A percentile compares a stretch with the other conserved stretches of the same genome.
Evolutionary conservation across 2,888 invertebrate genomes (phyloP).

Genomic region (Philopedon plagiatum): DNA sequence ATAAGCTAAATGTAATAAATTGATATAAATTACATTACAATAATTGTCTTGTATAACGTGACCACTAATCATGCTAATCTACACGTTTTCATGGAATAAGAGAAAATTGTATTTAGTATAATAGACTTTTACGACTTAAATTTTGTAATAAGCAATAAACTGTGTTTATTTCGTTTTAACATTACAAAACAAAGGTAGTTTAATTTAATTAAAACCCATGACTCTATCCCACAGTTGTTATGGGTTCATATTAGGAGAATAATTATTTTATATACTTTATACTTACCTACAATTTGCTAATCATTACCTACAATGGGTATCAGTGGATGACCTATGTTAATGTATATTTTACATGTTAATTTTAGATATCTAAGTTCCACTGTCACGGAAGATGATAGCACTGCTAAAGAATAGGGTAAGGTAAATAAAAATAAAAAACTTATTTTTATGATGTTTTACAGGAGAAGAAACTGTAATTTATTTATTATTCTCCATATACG

Average conservation of each 20-base stretch:
- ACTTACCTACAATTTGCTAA: not conserved
- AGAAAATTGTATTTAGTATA: not conserved
- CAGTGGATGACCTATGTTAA: too few relatives aligned
- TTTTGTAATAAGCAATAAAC: not conserved
- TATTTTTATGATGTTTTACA: too few relatives aligned
- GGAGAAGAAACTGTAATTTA: too few relatives aligned
- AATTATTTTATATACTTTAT: not conserved
- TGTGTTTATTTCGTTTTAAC: not conserved
- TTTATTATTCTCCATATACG: too few relatives aligned
- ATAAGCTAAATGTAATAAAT: conserved; percentile 6
- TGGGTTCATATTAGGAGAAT: not conserved
- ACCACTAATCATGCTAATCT: not conserved
- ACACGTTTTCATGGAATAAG: not conserved
- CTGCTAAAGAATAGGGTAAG: too few relatives aligned
- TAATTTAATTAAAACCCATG: not conserved
- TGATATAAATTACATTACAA: conserved; percentile 14
- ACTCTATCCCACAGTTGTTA: not conserved
- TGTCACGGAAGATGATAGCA: too few relatives aligned
- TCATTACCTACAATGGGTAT: too few relatives aligned
- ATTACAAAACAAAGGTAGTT: not conserved
- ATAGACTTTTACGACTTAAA: not conserved
- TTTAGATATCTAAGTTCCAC: too few relatives aligned
- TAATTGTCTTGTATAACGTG: conserved; percentile 2
- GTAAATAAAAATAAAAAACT: too few relatives aligned
- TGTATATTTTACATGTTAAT: too few relatives aligned